A percentile compares a stretch with the other conserved stretches of the same genome.
Conservation (phyloP, 1,140 invertebrate species). For the Drosophila pallidifrons region DNA sequence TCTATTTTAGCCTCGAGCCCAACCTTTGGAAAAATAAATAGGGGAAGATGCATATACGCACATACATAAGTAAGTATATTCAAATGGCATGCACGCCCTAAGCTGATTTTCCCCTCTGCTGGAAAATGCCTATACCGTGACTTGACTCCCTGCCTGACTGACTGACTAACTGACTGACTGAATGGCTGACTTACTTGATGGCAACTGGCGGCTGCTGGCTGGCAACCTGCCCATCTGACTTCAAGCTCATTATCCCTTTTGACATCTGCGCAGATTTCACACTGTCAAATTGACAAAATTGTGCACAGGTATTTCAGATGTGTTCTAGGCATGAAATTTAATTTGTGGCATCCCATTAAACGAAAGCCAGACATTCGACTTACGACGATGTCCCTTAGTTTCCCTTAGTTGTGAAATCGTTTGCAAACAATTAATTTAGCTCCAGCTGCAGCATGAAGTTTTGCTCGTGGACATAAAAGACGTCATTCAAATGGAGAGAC, state of each 20-base stretch:
- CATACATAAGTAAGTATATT: slow-evolving; percentile 50
- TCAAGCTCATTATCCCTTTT: slow-evolving; percentile 73
- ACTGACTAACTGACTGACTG: too few relatives aligned
- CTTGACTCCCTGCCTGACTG: neutral
- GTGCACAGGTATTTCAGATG: slow-evolving; percentile 25
- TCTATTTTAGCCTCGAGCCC: slow-evolving; percentile 36
- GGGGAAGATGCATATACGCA: slow-evolving; percentile 41
- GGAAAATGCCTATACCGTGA: slow-evolving; percentile 36
- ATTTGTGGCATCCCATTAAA: slow-evolving; percentile 50
- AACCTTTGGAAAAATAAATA: slow-evolving; percentile 13
- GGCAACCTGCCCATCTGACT: slow-evolving; percentile 4
- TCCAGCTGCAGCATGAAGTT: slow-evolving; percentile 9
- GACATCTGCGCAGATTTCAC: slow-evolving; percentile 66
- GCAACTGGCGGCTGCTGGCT: neutral
- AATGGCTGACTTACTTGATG: too few relatives aligned
- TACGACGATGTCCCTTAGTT: neutral
- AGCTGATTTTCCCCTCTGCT: slow-evolving; percentile 68
- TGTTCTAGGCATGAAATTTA: slow-evolving; percentile 35
- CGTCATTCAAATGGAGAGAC: slow-evolving; percentile 25
- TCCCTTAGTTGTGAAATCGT: slow-evolving; percentile 30
- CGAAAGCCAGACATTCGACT: neutral
- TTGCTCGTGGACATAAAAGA: slow-evolving; percentile 22
- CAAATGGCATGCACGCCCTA: slow-evolving; percentile 76
- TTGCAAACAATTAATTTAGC: slow-evolving; percentile 56
- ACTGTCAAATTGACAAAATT: slow-evolving; percentile 50